Percentiles rank a stretch among this genome's conserved stretches.
Evolutionary conservation across 2,113 vertebrate genomes (phyloP).

Genomic region (Vidua chalybeata): DNA sequence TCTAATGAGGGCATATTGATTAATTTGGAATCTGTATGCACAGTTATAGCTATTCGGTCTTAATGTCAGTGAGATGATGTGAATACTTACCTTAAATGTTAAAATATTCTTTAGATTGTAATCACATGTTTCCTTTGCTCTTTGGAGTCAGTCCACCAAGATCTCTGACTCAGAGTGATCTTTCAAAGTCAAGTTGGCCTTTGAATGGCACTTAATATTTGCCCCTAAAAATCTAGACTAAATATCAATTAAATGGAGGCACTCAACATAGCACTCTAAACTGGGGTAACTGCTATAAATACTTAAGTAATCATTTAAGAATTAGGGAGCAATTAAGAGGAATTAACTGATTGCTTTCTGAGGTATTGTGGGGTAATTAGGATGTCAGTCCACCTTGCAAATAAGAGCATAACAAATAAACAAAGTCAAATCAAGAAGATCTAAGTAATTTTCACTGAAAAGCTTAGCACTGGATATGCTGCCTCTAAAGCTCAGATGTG

Average conservation of each 20-base stretch:
- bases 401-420: neutral
- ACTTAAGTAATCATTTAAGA: neutral
- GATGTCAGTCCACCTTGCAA: neutral
- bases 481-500: neutral
- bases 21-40: constrained; percentile 56
- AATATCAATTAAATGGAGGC: neutral
- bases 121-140: constrained; percentile 25
- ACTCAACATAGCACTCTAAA: neutral
- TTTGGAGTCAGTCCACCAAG: constrained; percentile 43
- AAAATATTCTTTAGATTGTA: constrained; percentile 72
- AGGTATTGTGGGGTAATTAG: neutral
- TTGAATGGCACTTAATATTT: constrained; percentile 42
- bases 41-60: constrained; percentile 34
- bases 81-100: constrained; percentile 70
- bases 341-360: neutral
- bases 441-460: neutral
- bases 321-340: neutral
- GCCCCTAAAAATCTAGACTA: constrained; percentile 7
- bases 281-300: neutral
- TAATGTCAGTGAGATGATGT: constrained; percentile 60
- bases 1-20: constrained; percentile 61
- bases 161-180: constrained; percentile 37
- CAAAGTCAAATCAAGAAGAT: neutral
- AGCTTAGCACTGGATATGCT: neutral
- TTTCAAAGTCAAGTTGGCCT: constrained; percentile 58